Percentiles rank a stretch among this genome's conserved stretches.
These are phyloP conservation scores for Myrmecobius fasciatus DNA, from an alignment of 2,113 vertebrate species.

Conservation along the genomic window DNA sequence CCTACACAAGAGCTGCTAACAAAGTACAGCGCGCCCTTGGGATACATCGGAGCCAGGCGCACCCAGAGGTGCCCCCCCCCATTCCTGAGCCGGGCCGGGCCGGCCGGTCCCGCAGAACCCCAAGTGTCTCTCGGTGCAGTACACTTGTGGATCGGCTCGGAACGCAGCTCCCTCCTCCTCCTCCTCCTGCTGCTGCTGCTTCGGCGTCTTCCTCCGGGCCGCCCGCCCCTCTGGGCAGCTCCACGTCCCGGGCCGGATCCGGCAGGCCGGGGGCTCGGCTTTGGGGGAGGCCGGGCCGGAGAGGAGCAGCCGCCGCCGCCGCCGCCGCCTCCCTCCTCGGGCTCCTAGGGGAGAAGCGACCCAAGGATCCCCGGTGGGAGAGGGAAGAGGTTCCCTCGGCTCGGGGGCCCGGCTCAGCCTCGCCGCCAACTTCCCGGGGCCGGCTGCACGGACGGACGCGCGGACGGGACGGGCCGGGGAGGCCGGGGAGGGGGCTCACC, in stretches of 20 bases:
- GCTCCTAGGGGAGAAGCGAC: slow-evolving; percentile 17
- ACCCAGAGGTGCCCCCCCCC: no score
- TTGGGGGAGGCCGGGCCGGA: slow-evolving; percentile 14
- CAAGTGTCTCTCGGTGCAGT: background rate
- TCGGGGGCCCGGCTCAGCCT: background rate
- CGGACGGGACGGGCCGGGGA: background rate
- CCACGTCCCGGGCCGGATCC: no score
- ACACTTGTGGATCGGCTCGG: slow-evolving; percentile 53
- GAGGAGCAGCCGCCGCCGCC: background rate
- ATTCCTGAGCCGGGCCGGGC: no score
- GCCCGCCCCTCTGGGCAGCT: no score
- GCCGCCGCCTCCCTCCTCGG: background rate
- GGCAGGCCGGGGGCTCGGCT: background rate
- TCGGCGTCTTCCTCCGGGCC: no score
- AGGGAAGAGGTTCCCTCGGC: slow-evolving; percentile 70
- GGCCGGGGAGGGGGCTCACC: slow-evolving; percentile 68
- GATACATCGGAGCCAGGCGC: no score
- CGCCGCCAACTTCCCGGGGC: background rate
- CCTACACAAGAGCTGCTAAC: background rate
- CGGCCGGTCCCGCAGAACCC: no score
- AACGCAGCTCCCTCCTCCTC: slow-evolving; percentile 39
- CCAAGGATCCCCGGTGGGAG: slow-evolving; percentile 3
- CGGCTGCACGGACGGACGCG: background rate
- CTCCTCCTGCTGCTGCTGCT: no score
- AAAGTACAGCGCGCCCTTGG: background rate